phyloP scores from a whole-genome alignment of 2,113 vertebrate genomes.

The Erythrolamprus reginae region DNA sequence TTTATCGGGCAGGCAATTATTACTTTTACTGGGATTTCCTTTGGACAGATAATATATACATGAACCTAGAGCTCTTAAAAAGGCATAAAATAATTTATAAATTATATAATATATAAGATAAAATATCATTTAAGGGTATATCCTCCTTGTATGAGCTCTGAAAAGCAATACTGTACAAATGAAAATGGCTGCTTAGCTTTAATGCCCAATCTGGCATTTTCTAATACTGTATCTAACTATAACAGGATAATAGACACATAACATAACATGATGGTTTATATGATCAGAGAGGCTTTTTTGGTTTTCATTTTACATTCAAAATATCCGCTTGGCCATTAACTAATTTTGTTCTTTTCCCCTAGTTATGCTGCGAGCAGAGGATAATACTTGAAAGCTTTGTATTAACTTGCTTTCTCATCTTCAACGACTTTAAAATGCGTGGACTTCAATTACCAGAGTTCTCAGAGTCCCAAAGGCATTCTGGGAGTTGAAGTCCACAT shows the following conservation, averaged over 20 bases:
- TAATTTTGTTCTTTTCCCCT: not conserved
- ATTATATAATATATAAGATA: no score
- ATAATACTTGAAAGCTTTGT: not conserved
- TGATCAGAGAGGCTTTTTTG: not conserved
- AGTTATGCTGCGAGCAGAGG: not conserved
- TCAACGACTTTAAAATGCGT: not conserved
- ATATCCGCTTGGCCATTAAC: not conserved
- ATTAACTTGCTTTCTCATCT: not conserved
- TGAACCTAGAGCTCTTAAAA: not conserved
- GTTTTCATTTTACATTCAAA: not conserved
- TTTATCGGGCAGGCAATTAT: not conserved
- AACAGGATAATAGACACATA: not conserved
- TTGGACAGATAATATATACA: not conserved
- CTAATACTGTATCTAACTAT: not conserved
- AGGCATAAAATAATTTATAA: no score
- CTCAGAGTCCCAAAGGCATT: not conserved
- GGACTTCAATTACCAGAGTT: not conserved
- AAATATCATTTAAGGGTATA: not conserved
- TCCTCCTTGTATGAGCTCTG: not conserved
- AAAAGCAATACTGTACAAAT: not conserved
- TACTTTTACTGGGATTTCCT: not conserved
- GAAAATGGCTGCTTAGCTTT: not conserved
- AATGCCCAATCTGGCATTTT: not conserved
- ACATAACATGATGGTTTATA: not conserved
- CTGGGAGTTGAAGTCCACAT: not conserved